phyloP scores from a whole-genome alignment of 2,797 vertebrate species.

The Pantherophis vulpinus region DNA sequence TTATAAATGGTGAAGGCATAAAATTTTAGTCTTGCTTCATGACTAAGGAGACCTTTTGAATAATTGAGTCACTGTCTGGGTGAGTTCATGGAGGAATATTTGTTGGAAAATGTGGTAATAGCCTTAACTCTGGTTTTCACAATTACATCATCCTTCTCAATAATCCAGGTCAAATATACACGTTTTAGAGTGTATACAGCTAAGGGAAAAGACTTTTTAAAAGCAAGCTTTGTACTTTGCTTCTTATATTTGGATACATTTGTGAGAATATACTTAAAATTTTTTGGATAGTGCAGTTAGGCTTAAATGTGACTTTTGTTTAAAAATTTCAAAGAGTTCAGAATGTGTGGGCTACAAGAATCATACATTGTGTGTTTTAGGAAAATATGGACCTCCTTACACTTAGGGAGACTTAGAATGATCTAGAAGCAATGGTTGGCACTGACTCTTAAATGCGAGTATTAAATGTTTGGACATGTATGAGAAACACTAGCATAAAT shows the following conservation, averaged over 20 bases:
- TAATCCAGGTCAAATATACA: constrained; percentile 28
- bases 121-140: constrained; percentile 16
- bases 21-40: constrained; percentile 17
- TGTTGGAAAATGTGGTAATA: constrained; percentile 30
- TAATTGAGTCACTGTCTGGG: constrained; percentile 29
- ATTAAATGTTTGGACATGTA: not conserved
- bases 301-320: not conserved
- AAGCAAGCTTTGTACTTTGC: not conserved
- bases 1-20: constrained; percentile 5
- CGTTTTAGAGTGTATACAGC: not conserved
- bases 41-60: constrained; percentile 22
- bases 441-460: not conserved
- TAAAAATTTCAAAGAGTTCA: not conserved
- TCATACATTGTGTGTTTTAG: not conserved
- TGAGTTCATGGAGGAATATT: constrained; percentile 25
- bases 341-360: not conserved
- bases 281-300: not conserved
- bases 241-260: not conserved
- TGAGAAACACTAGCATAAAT: not conserved
- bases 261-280: not conserved
- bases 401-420: not conserved
- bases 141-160: constrained; percentile 23
- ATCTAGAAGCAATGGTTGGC: not conserved
- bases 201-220: not conserved
- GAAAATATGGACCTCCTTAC: not conserved